A percentile compares a stretch with the other conserved stretches of the same genome.
phyloP scores from a whole-genome alignment of 2,888 invertebrate genomes.

The Drosophila tripunctata region DNA sequence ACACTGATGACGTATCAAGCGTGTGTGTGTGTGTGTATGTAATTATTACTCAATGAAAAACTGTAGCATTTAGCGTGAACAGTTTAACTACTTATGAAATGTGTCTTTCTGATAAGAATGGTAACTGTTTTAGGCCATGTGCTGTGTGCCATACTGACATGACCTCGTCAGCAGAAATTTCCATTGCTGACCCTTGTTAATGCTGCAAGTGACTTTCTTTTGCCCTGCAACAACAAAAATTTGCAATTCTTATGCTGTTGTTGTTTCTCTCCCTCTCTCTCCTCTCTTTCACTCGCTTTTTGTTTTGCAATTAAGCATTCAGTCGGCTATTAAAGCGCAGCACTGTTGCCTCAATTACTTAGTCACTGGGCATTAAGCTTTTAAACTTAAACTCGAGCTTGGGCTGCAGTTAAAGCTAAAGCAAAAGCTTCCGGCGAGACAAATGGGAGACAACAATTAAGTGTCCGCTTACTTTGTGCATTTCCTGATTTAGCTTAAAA shows the following conservation, averaged over 20 bases:
- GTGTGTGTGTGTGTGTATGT: not conserved
- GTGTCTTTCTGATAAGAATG: conserved; percentile 26
- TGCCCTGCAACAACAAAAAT: conserved; percentile 32
- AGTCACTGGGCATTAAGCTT: conserved; percentile 25
- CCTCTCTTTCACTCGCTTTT: conserved; percentile 19
- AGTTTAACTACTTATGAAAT: conserved; percentile 16
- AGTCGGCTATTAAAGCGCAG: conserved; percentile 35
- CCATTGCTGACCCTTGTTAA: conserved; percentile 28
- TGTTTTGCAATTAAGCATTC: conserved; percentile 43
- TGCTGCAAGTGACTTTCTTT: conserved; percentile 53
- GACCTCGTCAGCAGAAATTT: conserved; percentile 28
- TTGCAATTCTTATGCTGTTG: conserved; percentile 21
- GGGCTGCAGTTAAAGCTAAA: not conserved
- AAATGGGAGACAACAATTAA: conserved; percentile 8
- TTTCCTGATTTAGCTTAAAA: conserved; percentile 17
- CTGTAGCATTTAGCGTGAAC: conserved; percentile 10
- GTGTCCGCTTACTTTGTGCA: not conserved
- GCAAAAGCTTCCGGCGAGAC: conserved; percentile 10
- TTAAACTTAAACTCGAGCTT: conserved; percentile 10
- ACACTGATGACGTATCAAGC: not conserved
- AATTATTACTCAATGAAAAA: conserved; percentile 56
- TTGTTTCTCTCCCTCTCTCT: conserved; percentile 7
- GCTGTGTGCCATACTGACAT: not conserved
- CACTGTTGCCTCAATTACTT: conserved; percentile 45
- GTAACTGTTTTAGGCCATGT: conserved; percentile 1